These are phyloP conservation scores for Papilio helenus DNA, from an alignment of 1,140 invertebrate species.

Conservation along the genomic window DNA sequence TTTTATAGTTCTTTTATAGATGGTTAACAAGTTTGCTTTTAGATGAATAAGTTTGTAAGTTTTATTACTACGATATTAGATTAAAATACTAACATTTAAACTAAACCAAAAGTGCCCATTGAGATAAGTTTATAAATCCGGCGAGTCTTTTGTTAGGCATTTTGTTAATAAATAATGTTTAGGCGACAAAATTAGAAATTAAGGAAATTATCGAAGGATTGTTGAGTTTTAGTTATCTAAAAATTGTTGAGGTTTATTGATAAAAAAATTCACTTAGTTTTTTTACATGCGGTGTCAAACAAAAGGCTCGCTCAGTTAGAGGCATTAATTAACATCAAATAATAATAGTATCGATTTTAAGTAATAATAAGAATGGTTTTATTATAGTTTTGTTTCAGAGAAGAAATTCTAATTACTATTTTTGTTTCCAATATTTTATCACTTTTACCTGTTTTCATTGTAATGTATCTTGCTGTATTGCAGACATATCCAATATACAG, in stretches of 20 bases:
- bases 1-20: constrained; percentile 81
- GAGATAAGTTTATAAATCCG: constrained; percentile 81
- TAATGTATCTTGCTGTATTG: constrained; percentile 83
- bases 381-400: constrained; percentile 82
- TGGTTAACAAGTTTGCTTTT: constrained; percentile 81
- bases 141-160: constrained; percentile 77
- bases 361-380: constrained; percentile 81
- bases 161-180: constrained; percentile 79
- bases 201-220: constrained; percentile 78
- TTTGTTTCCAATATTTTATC: constrained; percentile 83
- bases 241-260: constrained; percentile 82
- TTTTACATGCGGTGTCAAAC: constrained; percentile 72
- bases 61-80: constrained; percentile 81
- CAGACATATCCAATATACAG: constrained; percentile 85
- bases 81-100: constrained; percentile 82
- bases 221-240: constrained; percentile 82
- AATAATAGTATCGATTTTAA: constrained; percentile 81
- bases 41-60: constrained; percentile 81
- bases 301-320: constrained; percentile 79
- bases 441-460: constrained; percentile 82
- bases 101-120: constrained; percentile 84
- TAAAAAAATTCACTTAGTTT: constrained; percentile 73
- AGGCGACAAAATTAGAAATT: constrained; percentile 81
- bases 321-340: constrained; percentile 81
- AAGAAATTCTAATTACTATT: constrained; percentile 83